Evolutionary conservation across 2,888 invertebrate genomes (phyloP).

Genomic region (Mantis religiosa): DNA sequence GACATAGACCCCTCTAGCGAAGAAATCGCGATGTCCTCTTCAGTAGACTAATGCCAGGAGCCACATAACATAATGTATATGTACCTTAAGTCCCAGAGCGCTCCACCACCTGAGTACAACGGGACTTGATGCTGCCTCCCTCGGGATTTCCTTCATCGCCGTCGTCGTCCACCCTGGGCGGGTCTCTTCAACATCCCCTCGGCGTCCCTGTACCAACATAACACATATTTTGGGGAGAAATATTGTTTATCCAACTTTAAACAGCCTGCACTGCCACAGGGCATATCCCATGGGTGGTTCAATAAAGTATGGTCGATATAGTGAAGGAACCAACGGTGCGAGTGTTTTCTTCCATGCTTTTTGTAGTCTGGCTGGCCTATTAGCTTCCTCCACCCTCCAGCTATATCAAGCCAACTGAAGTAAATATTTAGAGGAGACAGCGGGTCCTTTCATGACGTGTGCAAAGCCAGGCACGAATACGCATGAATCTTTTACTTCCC

Average conservation of each 20-base stretch:
- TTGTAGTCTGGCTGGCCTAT: background rate
- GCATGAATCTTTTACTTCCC: background rate
- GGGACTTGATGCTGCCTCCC: background rate
- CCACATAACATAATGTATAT: constrained; percentile 12
- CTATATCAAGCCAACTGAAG: background rate
- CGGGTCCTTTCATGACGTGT: background rate
- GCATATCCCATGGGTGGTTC: background rate
- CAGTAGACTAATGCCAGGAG: constrained; percentile 1
- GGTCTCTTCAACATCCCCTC: background rate
- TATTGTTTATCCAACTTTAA: background rate
- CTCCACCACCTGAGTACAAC: background rate
- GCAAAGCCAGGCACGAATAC: background rate
- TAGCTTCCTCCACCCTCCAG: background rate
- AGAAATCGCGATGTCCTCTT: background rate
- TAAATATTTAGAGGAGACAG: background rate
- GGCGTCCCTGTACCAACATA: background rate
- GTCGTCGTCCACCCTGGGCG: background rate
- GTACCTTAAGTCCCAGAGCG: background rate
- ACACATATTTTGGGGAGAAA: background rate
- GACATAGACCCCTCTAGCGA: background rate
- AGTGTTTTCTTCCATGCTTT: background rate
- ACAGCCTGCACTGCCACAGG: background rate
- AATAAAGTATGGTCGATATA: background rate
- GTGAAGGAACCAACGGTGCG: background rate
- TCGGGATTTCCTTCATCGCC: constrained; percentile 6